phyloP scores from a whole-genome alignment of 2,888 invertebrate species.

The Portevinia maculata region DNA sequence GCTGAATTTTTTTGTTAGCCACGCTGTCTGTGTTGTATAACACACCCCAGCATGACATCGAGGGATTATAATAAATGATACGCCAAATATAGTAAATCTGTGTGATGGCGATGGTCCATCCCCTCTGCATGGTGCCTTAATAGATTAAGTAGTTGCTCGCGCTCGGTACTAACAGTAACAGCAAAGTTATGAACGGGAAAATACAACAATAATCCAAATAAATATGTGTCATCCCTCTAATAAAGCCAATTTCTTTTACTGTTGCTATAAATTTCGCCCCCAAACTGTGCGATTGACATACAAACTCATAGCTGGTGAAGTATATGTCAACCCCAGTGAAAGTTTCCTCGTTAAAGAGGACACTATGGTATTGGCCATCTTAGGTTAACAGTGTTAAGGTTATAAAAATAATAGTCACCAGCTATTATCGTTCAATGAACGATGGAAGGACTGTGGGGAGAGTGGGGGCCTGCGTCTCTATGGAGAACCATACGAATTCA shows the following conservation, averaged over 20 bases:
- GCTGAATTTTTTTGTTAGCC: conserved; percentile 9
- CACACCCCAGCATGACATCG: conserved; percentile 11
- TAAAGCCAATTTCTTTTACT: conserved; percentile 66
- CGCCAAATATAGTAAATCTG: conserved; percentile 63
- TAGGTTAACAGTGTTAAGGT: conserved; percentile 61
- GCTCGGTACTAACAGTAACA: conserved; percentile 26
- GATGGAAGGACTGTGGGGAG: background rate
- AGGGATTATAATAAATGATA: conserved; percentile 70
- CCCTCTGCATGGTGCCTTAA: too few species aligned
- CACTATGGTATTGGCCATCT: conserved; percentile 54
- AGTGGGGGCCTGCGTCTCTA: background rate
- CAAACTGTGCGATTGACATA: background rate
- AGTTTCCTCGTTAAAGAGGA: conserved; percentile 47
- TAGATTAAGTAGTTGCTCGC: conserved; percentile 59
- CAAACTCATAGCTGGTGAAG: too few species aligned
- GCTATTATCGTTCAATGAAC: conserved; percentile 60
- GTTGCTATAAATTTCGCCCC: conserved; percentile 43
- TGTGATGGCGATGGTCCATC: background rate
- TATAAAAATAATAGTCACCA: conserved; percentile 73
- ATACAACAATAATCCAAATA: conserved; percentile 64
- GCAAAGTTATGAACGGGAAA: conserved; percentile 52
- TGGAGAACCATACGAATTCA: conserved; percentile 46
- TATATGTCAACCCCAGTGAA: too few species aligned
- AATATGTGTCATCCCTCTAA: conserved; percentile 73
- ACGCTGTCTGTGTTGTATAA: conserved; percentile 38